Evolutionary conservation across 2,888 invertebrate genomes (phyloP), one percentile per base, ranked within the genome.

Genomic region (Aleiodes leptofemur): DNA sequence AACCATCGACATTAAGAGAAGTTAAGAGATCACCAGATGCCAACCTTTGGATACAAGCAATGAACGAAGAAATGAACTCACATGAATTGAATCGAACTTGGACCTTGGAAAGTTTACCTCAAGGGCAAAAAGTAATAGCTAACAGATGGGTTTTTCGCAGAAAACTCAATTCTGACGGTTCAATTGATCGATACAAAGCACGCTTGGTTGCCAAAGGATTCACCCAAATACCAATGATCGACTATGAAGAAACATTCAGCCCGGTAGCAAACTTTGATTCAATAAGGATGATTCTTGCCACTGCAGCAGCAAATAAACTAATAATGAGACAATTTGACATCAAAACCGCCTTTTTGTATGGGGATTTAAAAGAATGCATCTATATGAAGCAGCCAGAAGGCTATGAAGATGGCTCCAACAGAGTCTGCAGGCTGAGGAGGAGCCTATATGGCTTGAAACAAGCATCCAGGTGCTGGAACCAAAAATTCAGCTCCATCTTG

Each of bases 81-180:
- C 23, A 23, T 23, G 23, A 23, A 23, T 23, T 23, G 23, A 23
- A 23, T 23, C 23, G 2, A 23, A 23, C 23, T 23, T 23, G 2
- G 23, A 23, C 23, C 23, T 23, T 23, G 23, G 23, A 23, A 23
- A 23, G 23, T 23, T 23, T 23, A 23, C 23, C 4, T 6, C 34
- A 34, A 34, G 4, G 34, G 34, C 34, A 34, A 34, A 34, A 34
- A 34, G 34, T 34, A 34, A 34, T 6, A 34, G 34, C 2, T 34
- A 34, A 34, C 6, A 34, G 34, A 34, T 34, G 0, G 34, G 34
- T 34, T 34, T 34, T 6, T 3, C 68, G 56, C 23, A 68, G 50
- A 38, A 77, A 77, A 72, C 31, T n/a, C 51, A 51, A 51, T 13
- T 51, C 13, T 51, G 51, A 51, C 14, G 57, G 57, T 23, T 29